Evolutionary conservation across 2,888 invertebrate species (phyloP).

Genomic region (Maniola hyperantus): DNA sequence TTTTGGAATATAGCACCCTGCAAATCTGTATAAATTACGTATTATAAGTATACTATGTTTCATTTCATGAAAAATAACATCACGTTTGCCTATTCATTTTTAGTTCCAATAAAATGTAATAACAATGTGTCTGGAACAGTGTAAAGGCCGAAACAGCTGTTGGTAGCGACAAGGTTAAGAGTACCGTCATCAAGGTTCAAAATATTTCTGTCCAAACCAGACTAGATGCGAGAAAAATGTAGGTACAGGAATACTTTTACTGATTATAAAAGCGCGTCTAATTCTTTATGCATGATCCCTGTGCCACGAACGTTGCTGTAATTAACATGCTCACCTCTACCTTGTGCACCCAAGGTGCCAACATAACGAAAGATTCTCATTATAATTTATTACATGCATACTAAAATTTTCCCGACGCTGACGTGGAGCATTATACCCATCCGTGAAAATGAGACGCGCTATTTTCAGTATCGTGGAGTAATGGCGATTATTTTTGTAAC

Average conservation of each 20-base stretch:
- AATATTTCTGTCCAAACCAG: conserved; percentile 65
- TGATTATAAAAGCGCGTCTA: conserved; percentile 47
- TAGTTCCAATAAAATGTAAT: conserved; percentile 41
- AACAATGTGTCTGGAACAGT: conserved; percentile 47
- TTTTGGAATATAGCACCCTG: too few species aligned
- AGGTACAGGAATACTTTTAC: conserved; percentile 55
- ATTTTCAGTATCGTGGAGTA: conserved; percentile 75
- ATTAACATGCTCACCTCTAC: conserved; percentile 25
- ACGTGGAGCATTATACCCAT: conserved; percentile 42
- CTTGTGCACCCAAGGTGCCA: conserved; percentile 4
- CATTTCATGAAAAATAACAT: background rate
- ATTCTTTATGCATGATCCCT: conserved; percentile 24
- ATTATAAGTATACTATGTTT: too few species aligned
- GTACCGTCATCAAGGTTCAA: conserved; percentile 76
- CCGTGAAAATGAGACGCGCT: conserved; percentile 58
- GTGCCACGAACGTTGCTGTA: conserved; percentile 13
- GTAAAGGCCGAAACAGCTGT: conserved; percentile 61
- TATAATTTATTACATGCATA: conserved; percentile 29
- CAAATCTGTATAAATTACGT: too few species aligned
- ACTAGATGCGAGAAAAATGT: conserved; percentile 36
- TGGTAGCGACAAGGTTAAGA: conserved; percentile 73
- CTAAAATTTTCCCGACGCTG: conserved; percentile 37
- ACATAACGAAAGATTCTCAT: conserved; percentile 10
- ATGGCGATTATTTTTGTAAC: conserved; percentile 74
- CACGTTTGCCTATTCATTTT: background rate